Base-by-base conservation (phyloP, 53 echinoderm and acorn worm genomes). In the Mesocentrotus franciscanus region DNA sequence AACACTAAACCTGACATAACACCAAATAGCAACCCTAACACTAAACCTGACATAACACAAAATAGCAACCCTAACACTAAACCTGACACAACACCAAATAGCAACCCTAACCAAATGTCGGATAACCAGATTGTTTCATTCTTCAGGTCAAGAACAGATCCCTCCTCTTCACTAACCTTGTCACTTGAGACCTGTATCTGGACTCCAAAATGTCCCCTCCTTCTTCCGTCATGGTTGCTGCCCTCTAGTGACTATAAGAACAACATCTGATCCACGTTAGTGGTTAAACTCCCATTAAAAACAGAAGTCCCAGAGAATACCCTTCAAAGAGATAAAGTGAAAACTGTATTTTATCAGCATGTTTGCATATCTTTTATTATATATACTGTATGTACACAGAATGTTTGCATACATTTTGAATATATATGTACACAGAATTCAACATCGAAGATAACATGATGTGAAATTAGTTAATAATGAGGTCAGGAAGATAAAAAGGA, bases 201-300 rank as follows among this genome's bases (percentile, higher is more conserved):
- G 90, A 71, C 92, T 97, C 95, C 95, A 94, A 11, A 78, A 95
- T 91, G 75, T 97, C 96, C 22, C 74, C 34, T 16, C 94, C 95
- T 93, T 90, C 92, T 22, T 95, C 97, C 89, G 92, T 96, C 85
- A 97, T 95, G 95, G 91, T 66, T 84, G 94, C 94, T 94, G 94
- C 94, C 94, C 85, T 94, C 84, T 66, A 68, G 90, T 60, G 59
- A 90, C 59, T 60, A 58, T n/a, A 11, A 60, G 60, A 60, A 60
- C 27, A 60, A 81, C 81, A 81, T 81, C 81, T 81, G 81, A 16
- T 42, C 42, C 9, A 9, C 17, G 12, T 81, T 18, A 18, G 39
- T 39, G 36, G 79, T 29, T 29, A 12, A 9, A 29, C 29, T 27
- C 2, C 27, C 74, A 9, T 27, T 9, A 74, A 10, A 74, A 74